Conservation (phyloP, 2,888 invertebrate species). For the Nephrocerus scutellatus region DNA sequence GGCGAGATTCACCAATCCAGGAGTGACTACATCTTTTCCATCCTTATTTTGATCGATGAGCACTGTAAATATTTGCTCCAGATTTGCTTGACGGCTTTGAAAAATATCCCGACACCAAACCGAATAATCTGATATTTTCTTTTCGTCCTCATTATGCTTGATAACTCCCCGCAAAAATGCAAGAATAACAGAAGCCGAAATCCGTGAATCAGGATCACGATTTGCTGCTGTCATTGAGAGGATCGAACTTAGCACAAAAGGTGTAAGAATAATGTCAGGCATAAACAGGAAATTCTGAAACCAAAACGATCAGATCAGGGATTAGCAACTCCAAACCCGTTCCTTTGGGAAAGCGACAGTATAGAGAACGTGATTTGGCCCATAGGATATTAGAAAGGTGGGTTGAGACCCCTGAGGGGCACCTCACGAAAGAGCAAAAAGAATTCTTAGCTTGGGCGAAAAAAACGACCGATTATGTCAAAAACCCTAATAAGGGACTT, state of each 20-base stretch:
- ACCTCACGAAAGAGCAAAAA: too few relatives aligned
- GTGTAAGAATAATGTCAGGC: slow-evolving; percentile 56
- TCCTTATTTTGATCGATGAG: slow-evolving; percentile 45
- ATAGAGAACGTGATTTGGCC: too few relatives aligned
- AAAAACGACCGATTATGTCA: too few relatives aligned
- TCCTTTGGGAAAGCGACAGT: too few relatives aligned
- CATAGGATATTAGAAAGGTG: too few relatives aligned
- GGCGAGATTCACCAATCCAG: slow-evolving; percentile 51
- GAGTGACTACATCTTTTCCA: slow-evolving; percentile 45
- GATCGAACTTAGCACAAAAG: slow-evolving; percentile 57
- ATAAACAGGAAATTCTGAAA: slow-evolving; percentile 50
- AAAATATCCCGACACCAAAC: slow-evolving; percentile 53
- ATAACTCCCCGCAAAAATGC: slow-evolving; percentile 42
- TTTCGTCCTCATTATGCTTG: slow-evolving; percentile 47
- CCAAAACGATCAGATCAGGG: too few relatives aligned
- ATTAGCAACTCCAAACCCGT: too few relatives aligned
- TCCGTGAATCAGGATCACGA: slow-evolving; percentile 42
- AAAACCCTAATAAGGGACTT: too few relatives aligned
- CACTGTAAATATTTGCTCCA: slow-evolving; percentile 39
- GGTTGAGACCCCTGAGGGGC: too few relatives aligned
- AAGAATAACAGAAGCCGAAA: slow-evolving; percentile 36
- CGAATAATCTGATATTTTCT: slow-evolving; percentile 42
- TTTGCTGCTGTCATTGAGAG: slow-evolving; percentile 46
- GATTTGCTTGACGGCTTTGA: slow-evolving; percentile 34
- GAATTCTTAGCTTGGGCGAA: too few relatives aligned